A percentile compares a stretch with the other conserved stretches of the same genome.
These are phyloP conservation scores for Pseudomyrmex sp. DNA, from an alignment of 1,140 invertebrate genomes.

Conservation along the genomic window DNA sequence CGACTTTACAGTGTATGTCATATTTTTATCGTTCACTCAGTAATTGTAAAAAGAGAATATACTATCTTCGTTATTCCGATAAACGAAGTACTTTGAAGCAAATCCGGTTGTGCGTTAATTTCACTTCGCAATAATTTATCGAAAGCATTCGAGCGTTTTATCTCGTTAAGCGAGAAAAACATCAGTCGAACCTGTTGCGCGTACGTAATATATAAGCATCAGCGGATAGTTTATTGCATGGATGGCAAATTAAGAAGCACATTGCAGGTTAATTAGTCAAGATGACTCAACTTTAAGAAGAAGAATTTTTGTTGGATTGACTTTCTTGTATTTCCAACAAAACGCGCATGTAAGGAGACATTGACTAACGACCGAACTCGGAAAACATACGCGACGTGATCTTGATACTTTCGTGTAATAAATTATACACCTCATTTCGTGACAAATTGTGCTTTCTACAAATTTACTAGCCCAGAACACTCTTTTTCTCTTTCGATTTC, in stretches of 20 bases:
- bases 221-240: slow-evolving; percentile 21
- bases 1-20: too few relatives aligned
- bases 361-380: slow-evolving; percentile 6
- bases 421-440: neutral
- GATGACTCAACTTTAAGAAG: neutral
- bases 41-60: neutral
- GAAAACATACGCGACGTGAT: neutral
- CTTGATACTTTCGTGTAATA: neutral
- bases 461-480: neutral
- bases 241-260: slow-evolving; percentile 28
- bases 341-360: neutral
- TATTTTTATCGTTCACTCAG: too few relatives aligned
- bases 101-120: neutral
- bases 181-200: slow-evolving; percentile 47
- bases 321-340: neutral
- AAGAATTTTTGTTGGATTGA: slow-evolving; percentile 10
- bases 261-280: slow-evolving; percentile 33
- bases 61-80: neutral
- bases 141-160: slow-evolving; percentile 7
- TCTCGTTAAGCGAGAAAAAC: slow-evolving; percentile 20
- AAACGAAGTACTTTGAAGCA: neutral
- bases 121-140: slow-evolving; percentile 7
- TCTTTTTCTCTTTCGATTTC: too few relatives aligned
- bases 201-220: slow-evolving; percentile 34
- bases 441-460: neutral